phyloP scores from a whole-genome alignment of 2,888 invertebrate species.

The Lochmaea capreae region DNA sequence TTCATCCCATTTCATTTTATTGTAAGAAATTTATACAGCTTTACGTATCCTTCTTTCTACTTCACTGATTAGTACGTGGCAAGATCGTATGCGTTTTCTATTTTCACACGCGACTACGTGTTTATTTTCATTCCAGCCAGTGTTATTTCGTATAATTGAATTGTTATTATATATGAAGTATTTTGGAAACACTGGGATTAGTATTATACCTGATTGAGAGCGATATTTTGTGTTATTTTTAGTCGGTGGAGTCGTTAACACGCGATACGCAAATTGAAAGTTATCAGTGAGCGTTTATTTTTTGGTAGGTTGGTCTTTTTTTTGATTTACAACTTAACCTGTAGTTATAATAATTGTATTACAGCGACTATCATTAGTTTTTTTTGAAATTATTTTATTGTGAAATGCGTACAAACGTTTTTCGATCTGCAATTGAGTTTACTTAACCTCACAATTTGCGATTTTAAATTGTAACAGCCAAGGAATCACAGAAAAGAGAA shows the following conservation, averaged over 20 bases:
- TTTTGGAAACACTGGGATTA: slow-evolving; percentile 43
- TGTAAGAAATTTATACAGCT: too few species aligned
- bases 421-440: too few species aligned
- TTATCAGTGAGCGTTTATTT: slow-evolving; percentile 5
- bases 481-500: too few species aligned
- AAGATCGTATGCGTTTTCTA: slow-evolving; percentile 33
- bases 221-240: slow-evolving; percentile 34
- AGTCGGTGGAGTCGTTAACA: slow-evolving; percentile 36
- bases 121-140: slow-evolving; percentile 42
- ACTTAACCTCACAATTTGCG: too few species aligned
- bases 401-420: too few species aligned
- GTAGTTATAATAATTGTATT: neutral
- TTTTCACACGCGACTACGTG: slow-evolving; percentile 43
- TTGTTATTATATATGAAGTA: slow-evolving; percentile 48
- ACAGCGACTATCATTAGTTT: neutral
- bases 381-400: neutral
- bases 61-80: slow-evolving; percentile 33
- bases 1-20: too few species aligned
- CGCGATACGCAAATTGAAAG: slow-evolving; percentile 39
- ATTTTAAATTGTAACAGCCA: too few species aligned
- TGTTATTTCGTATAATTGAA: slow-evolving; percentile 51
- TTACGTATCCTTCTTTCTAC: neutral
- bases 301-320: neutral
- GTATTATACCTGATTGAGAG: slow-evolving; percentile 29
- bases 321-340: neutral